Evolutionary conservation across 2,113 vertebrate species (phyloP).

Genomic region (Illadopsis cleaveri): DNA sequence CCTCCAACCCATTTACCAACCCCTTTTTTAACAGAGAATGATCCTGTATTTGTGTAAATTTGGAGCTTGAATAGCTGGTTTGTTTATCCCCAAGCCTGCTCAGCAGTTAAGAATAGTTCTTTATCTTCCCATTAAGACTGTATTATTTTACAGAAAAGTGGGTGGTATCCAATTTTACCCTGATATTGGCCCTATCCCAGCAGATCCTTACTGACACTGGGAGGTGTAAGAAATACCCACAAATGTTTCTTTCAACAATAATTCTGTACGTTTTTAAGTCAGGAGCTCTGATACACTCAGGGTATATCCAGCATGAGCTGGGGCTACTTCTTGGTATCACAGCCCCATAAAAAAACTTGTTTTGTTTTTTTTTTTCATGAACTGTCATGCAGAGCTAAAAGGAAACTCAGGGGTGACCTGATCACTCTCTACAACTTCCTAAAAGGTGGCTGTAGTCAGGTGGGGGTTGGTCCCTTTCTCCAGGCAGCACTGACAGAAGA

Average conservation of each 20-base stretch:
- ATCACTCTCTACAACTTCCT: neutral
- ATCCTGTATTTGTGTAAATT: neutral
- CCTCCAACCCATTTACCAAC: neutral
- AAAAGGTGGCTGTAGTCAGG: neutral
- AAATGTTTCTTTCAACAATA: neutral
- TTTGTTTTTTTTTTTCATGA: too few species aligned
- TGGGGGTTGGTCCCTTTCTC: neutral
- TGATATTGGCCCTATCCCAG: conserved; percentile 7
- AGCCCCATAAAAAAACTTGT: neutral
- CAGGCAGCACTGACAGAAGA: neutral
- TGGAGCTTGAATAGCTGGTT: neutral
- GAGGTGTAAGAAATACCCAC: neutral
- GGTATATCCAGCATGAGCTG: neutral
- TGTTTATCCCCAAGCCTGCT: conserved; percentile 6
- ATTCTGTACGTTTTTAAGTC: neutral
- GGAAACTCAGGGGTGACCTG: neutral
- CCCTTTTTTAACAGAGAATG: neutral
- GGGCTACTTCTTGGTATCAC: neutral
- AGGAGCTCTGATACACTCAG: neutral
- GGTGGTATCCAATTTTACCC: conserved; percentile 1
- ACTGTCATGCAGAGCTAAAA: neutral
- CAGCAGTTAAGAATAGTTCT: conserved; percentile 43
- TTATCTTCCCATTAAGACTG: conserved; percentile 33
- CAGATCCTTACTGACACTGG: neutral
- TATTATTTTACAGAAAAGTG: conserved; percentile 49